Evolutionary conservation across 2,888 invertebrate species (phyloP).

Genomic region (Gari tellinella): DNA sequence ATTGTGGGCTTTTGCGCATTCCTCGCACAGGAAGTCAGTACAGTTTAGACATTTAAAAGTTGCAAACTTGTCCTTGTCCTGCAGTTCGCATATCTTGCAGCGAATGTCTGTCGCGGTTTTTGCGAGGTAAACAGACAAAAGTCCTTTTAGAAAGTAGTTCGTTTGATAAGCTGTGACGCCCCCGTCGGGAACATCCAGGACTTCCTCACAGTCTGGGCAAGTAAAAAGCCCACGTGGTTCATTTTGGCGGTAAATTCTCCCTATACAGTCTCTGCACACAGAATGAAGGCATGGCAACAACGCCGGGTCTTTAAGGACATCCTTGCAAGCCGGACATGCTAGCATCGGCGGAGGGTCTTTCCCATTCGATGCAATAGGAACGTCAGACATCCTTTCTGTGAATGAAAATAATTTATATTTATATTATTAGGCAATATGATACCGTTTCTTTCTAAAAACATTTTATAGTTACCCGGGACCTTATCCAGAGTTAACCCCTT

Average conservation of each 20-base stretch:
- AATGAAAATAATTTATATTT: too few relatives aligned
- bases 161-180: constrained; percentile 54
- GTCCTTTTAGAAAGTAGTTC: constrained; percentile 59
- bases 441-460: too few relatives aligned
- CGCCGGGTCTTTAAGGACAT: constrained; percentile 42
- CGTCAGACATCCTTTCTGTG: too few relatives aligned
- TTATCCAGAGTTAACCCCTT: too few relatives aligned
- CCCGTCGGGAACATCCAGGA: constrained; percentile 37
- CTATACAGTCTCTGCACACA: constrained; percentile 49
- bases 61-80: constrained; percentile 54
- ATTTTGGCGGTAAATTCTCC: constrained; percentile 38
- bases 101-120: constrained; percentile 49
- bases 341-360: constrained; percentile 6
- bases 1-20: constrained; percentile 58
- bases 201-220: constrained; percentile 57
- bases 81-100: constrained; percentile 60
- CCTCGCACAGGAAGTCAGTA: constrained; percentile 61
- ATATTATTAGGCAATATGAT: too few relatives aligned
- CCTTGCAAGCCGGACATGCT: constrained; percentile 48
- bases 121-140: constrained; percentile 50
- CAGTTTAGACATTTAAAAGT: constrained; percentile 59
- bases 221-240: constrained; percentile 38
- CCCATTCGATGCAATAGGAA: too few relatives aligned
- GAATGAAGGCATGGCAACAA: constrained; percentile 65
- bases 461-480: too few relatives aligned